phyloP scores from a whole-genome alignment of 2,113 vertebrate species.

The Calidris pugnax region DNA sequence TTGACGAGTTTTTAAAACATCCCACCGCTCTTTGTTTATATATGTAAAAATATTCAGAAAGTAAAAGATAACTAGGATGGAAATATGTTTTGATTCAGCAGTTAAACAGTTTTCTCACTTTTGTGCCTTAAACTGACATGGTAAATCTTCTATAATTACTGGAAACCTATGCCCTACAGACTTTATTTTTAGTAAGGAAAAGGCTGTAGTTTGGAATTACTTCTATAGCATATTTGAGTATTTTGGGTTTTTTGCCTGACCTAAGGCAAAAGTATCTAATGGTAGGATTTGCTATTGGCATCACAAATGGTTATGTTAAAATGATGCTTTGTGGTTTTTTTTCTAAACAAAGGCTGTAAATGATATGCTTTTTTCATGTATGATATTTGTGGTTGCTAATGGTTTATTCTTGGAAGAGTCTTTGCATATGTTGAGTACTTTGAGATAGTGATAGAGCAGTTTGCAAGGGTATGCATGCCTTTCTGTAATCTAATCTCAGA shows the following conservation, averaged over 20 bases:
- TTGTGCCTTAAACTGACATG: neutral
- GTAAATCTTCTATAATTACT: neutral
- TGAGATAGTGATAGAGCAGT: neutral
- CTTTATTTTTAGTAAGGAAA: conserved; percentile 34
- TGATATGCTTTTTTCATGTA: neutral
- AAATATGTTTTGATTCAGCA: neutral
- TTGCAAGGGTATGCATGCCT: conserved; percentile 61
- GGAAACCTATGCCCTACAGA: neutral
- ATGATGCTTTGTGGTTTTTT: neutral
- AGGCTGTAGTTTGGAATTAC: neutral
- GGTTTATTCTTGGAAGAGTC: conserved; percentile 68
- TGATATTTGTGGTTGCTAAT: conserved; percentile 39
- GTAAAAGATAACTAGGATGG: neutral
- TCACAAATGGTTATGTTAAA: neutral
- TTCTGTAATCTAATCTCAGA: conserved; percentile 66
- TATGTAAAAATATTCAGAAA: neutral
- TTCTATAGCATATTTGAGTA: neutral
- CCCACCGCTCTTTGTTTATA: neutral
- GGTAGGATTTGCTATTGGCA: neutral
- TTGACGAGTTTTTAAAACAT: neutral
- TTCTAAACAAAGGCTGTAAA: conserved; percentile 32
- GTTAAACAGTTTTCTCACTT: neutral
- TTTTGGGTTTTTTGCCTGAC: neutral
- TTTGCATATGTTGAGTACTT: conserved; percentile 35
- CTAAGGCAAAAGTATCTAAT: neutral